Evolutionary conservation across 1,140 invertebrate species (phyloP).

Genomic region (Parapsyche elsis): DNA sequence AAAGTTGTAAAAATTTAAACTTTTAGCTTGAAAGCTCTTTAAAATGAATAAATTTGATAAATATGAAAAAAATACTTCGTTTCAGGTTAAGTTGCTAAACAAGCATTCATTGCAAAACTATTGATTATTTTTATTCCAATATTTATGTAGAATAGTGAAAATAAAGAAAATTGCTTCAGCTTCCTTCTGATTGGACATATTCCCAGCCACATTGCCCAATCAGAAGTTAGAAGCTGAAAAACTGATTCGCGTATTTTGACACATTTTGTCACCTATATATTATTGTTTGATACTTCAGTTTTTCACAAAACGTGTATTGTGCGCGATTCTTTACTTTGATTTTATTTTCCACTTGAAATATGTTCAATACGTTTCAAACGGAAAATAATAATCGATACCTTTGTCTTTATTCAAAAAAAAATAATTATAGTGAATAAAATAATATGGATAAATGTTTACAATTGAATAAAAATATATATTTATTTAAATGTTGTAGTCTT

Average conservation of each 20-base stretch:
- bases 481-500: conserved; percentile 42
- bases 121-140: no score
- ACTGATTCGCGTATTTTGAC: not conserved
- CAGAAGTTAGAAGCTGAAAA: conserved; percentile 52
- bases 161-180: conserved; percentile 42
- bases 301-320: not conserved
- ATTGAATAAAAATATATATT: conserved; percentile 38
- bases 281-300: not conserved
- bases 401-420: not conserved
- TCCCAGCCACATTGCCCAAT: conserved; percentile 59
- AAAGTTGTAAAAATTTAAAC: no score
- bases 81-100: no score
- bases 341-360: conserved; percentile 5
- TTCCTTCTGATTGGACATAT: conserved; percentile 58
- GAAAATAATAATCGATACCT: not conserved
- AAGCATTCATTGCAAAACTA: no score
- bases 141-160: no score
- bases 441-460: conserved; percentile 37
- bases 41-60: no score
- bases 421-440: conserved; percentile 3
- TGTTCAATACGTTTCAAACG: not conserved
- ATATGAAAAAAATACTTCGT: no score
- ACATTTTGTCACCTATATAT: not conserved
- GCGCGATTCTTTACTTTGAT: not conserved
- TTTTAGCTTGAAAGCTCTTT: not conserved